Evolutionary conservation across 2,888 invertebrate species (phyloP), one percentile per base, ranked within the genome.

Genomic region (Pseudococcus jackbeardsleyi): DNA sequence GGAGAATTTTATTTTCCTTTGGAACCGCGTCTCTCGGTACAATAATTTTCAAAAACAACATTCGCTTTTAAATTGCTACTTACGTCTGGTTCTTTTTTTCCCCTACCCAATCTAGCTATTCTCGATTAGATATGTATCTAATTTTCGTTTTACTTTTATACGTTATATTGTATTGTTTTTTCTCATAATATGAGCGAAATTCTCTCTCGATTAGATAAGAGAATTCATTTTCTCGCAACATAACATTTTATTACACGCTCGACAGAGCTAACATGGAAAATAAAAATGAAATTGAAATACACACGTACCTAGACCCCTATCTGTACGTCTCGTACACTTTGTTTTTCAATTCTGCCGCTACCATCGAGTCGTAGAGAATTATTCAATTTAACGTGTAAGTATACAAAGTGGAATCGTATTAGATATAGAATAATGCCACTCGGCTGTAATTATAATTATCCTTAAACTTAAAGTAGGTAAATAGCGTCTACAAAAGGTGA

Each of bases 201-300:
- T 33, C 72, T 72, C 72, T 72, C 64, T 64, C 64, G 64, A 64
- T 64, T 64, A 72, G 72, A 72, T 72, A 72, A 72, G 72, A 72
- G 33, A 72, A 72, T 72, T 72, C 72, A 72, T 72, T 72, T 72
- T 72, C 72, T 72, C 33, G 72, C 72, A 17, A 72, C 72, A 72
- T 72, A 72, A 72, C 33, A 72, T 72, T 72, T 72, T 72, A 72
- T 33, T 26, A 72, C 72, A 17, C 33, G 26, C 72, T 72, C 33
- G n/a, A 72, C 7, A 72, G 33, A 33, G 33, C 33, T 33, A 72
- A 64, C 64, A 22, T 64, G 64, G 72, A 72, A 33, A 72, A 72
- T 72, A 72, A 72, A 72, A 72, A 26, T 72, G 72, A 72, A 72
- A 72, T 72, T 72, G 72, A 72, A 72, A 72, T 33, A 72, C 33